Base-by-base conservation (phyloP, 2,113 vertebrate species). In the Gymnarchus niloticus region DNA sequence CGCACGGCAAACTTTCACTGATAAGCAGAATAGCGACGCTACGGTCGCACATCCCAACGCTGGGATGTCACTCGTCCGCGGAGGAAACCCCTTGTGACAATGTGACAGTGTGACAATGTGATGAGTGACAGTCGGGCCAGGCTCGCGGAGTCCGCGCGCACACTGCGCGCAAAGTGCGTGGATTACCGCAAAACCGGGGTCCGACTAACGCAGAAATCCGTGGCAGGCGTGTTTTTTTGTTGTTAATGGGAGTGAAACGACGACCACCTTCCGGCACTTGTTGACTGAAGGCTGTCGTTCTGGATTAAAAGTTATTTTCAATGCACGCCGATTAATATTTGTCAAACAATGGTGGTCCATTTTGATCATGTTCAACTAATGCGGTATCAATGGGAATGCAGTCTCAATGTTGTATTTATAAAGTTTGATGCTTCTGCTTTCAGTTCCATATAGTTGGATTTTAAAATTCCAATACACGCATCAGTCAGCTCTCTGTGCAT, bases 1-100 rank as follows among this genome's bases (percentile, higher is more conserved):
- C 57, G 84, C 37, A 21, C 52, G 37, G 14, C 37, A 78, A 85
- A 80, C 69, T 85, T 85, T 85, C 56, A 14, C 44, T n/a, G 46
- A 51, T 17, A 23, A 7, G 23, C 14, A 51, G 12, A 12, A 54
- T 73, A 54, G 21, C 48, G 84, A 78, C 23, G n/a, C 4, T n/a
- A n/a, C n/a, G n/a, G 28, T 59, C 49, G 51, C 23, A n/a, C 25
- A 7, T 54, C 17, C 37, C 12, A 28, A 41, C n/a, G 57, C 48
- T 73, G 61, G 25, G 51, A 83, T 77, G 51, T 56, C 23, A 19
- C 25, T 41, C 19, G 6, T 7, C 21, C 21, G 1, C 3, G 51
- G 48, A 78, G 52, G 41, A 52, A 44, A 85, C 4, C 51, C 51
- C 10, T 5, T 69, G 2, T 33, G 28, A 33, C 10, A 7, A 12